Percentiles rank a stretch among this genome's conserved stretches.
Conservation (phyloP, 2,888 invertebrate species). For the Macropis europaea region DNA sequence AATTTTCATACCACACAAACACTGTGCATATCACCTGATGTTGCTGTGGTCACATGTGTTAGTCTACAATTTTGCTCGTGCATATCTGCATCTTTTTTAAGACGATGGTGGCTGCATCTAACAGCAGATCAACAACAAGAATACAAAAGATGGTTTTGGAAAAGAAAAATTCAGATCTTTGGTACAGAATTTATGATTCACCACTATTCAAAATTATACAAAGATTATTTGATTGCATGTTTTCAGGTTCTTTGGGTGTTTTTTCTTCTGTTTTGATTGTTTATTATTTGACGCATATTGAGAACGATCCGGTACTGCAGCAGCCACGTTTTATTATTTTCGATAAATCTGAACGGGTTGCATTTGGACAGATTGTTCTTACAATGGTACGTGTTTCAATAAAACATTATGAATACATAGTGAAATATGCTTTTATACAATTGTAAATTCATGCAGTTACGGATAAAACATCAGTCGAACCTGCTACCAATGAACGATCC, state of each 20-base stretch:
- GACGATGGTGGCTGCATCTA: slow-evolving; percentile 79
- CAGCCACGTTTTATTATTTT: slow-evolving; percentile 81
- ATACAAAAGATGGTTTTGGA: slow-evolving; percentile 61
- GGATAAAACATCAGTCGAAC: slow-evolving; percentile 70
- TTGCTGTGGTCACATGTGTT: slow-evolving; percentile 71
- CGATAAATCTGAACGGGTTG: slow-evolving; percentile 78
- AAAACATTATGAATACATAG: not conserved
- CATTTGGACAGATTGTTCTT: slow-evolving; percentile 76
- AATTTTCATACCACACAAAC: slow-evolving; percentile 68
- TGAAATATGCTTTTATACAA: not conserved
- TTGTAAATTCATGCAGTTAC: slow-evolving; percentile 63
- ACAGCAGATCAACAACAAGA: slow-evolving; percentile 73
- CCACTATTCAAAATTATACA: not conserved
- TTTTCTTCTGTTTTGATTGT: slow-evolving; percentile 53
- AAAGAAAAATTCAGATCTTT: slow-evolving; percentile 41
- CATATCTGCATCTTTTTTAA: slow-evolving; percentile 74
- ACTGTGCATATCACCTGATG: slow-evolving; percentile 65
- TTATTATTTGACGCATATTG: slow-evolving; percentile 78
- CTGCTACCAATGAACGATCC: slow-evolving; percentile 74
- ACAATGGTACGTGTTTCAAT: not conserved
- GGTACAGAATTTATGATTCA: slow-evolving; percentile 44
- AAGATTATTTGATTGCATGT: slow-evolving; percentile 1
- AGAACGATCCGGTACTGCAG: slow-evolving; percentile 81
- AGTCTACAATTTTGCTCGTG: slow-evolving; percentile 73
- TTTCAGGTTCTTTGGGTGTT: slow-evolving; percentile 64